These are phyloP conservation scores for Andricus grossulariae DNA, from an alignment of 1,140 invertebrate species.

Conservation along the genomic window DNA sequence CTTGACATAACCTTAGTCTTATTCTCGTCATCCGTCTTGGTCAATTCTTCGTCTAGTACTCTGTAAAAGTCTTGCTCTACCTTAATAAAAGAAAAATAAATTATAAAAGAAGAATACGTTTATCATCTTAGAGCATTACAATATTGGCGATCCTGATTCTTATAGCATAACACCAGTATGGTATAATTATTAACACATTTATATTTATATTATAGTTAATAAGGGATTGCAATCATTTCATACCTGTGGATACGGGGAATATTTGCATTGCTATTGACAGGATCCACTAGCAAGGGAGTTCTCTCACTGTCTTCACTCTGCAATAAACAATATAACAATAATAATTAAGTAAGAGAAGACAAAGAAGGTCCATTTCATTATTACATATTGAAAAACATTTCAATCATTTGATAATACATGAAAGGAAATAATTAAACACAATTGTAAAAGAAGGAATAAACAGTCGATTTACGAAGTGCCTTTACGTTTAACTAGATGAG, in stretches of 20 bases:
- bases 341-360: background rate
- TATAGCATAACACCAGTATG: no score
- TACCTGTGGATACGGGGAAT: slow-evolving; percentile 79
- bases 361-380: no score
- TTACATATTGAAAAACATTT: no score
- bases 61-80: no score
- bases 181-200: background rate
- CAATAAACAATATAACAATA: slow-evolving; percentile 52
- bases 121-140: no score
- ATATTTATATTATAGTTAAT: slow-evolving; percentile 18
- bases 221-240: slow-evolving; percentile 35
- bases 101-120: no score
- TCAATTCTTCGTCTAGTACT: no score
- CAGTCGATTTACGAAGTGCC: slow-evolving; percentile 26
- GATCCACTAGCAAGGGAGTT: slow-evolving; percentile 82
- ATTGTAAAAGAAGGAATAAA: slow-evolving; percentile 4
- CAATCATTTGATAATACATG: no score
- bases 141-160: no score
- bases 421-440: background rate
- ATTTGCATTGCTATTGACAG: slow-evolving; percentile 81
- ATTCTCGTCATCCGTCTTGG: no score
- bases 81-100: no score
- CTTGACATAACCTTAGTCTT: no score
- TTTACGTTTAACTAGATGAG: slow-evolving; percentile 39
- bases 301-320: slow-evolving; percentile 81